Percentiles rank a stretch among this genome's conserved stretches.
phyloP scores from a whole-genome alignment of 2,888 invertebrate genomes.

The Tetheella fluctuosa region DNA sequence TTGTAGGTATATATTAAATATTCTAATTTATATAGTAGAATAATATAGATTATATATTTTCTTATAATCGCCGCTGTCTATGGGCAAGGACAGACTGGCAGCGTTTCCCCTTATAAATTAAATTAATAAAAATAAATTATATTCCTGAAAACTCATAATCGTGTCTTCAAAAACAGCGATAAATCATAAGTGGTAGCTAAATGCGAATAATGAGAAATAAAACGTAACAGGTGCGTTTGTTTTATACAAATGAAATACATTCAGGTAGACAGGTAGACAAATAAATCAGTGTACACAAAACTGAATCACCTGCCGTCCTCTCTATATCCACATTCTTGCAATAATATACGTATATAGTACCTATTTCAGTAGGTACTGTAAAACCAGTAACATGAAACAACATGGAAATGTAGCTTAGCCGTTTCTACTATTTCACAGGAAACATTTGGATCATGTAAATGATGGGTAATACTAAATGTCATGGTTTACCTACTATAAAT shows the following conservation, averaged over 20 bases:
- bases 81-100: too few species aligned
- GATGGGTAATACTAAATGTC: too few species aligned
- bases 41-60: too few species aligned
- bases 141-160: not conserved
- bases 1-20: too few species aligned
- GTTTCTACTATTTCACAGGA: too few species aligned
- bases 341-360: not conserved
- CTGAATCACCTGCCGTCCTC: slow-evolving; percentile 1
- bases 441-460: too few species aligned
- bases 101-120: too few species aligned
- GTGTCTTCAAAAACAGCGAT: slow-evolving; percentile 1
- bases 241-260: slow-evolving; percentile 3
- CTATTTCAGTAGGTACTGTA: not conserved
- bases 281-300: slow-evolving; percentile 2
- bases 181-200: slow-evolving; percentile 1
- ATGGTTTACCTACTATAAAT: too few species aligned
- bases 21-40: too few species aligned
- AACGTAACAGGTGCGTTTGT: slow-evolving; percentile 7
- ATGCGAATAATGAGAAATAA: slow-evolving; percentile 2
- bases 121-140: not conserved
- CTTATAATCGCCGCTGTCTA: too few species aligned
- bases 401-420: too few species aligned
- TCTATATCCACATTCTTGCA: not conserved
- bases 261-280: not conserved
- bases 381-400: too few species aligned